Percentiles rank a stretch among this genome's conserved stretches.
Conservation (phyloP, 2,113 vertebrate genomes). For the Ornithorhynchus anatinus region DNA sequence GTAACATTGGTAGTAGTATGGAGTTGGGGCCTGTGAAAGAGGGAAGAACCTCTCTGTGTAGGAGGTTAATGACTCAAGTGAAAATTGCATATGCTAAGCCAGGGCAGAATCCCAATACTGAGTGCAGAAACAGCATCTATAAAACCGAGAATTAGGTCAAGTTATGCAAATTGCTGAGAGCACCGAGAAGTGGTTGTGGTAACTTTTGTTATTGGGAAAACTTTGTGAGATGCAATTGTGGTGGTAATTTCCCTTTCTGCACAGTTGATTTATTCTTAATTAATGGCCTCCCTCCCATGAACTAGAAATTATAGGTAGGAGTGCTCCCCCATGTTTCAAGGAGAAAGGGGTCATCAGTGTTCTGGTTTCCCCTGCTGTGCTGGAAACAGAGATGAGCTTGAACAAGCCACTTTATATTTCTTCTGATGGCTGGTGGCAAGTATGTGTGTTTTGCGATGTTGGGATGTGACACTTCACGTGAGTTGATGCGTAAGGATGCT, state of each 20-base stretch:
- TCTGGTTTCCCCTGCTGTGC: too few species aligned
- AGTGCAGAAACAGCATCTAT: too few species aligned
- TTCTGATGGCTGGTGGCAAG: background rate
- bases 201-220: background rate
- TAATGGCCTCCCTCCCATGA: background rate
- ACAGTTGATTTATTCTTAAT: background rate
- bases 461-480: background rate
- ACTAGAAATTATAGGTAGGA: background rate
- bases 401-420: too few species aligned
- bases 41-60: too few species aligned
- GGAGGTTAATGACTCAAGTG: too few species aligned
- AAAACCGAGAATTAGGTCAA: constrained; percentile 13
- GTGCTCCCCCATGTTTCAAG: too few species aligned
- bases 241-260: background rate
- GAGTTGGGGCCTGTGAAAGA: too few species aligned
- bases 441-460: background rate
- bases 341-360: too few species aligned
- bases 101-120: too few species aligned
- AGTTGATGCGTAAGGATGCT: background rate
- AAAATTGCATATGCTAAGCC: too few species aligned
- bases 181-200: background rate
- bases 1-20: too few species aligned
- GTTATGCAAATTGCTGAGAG: background rate
- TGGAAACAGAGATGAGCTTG: too few species aligned
- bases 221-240: background rate